These are phyloP conservation scores for Hyphantria cunea DNA, from an alignment of 1,140 invertebrate species.

Conservation along the genomic window DNA sequence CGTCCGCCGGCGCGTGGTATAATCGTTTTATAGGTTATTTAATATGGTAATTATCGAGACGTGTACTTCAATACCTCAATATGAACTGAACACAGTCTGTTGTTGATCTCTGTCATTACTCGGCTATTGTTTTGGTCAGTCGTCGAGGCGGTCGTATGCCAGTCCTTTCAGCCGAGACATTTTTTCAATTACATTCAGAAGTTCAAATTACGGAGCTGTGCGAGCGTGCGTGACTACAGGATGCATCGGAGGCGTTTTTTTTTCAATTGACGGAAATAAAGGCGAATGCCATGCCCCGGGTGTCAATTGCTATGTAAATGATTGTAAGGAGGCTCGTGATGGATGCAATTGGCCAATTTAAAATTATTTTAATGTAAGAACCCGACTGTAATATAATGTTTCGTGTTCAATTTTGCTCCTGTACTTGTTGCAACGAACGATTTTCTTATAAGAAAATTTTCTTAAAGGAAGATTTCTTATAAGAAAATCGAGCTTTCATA, in stretches of 20 bases:
- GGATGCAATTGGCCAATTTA: not conserved
- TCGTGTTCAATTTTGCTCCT: constrained; percentile 6
- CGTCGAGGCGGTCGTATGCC: not conserved
- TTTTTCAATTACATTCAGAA: constrained; percentile 20
- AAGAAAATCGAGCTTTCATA: too few relatives aligned
- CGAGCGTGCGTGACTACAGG: constrained; percentile 5
- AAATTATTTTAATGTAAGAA: constrained; percentile 51
- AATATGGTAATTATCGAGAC: constrained; percentile 46
- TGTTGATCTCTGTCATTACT: constrained; percentile 34
- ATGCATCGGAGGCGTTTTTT: constrained; percentile 3
- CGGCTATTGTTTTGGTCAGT: constrained; percentile 24
- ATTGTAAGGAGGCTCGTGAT: constrained; percentile 20
- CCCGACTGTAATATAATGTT: constrained; percentile 26
- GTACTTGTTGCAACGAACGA: too few relatives aligned
- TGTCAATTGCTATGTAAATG: constrained; percentile 43
- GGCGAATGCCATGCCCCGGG: constrained; percentile 30
- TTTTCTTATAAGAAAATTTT: too few relatives aligned
- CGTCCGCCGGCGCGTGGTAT: constrained; percentile 39
- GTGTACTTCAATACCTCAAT: constrained; percentile 32
- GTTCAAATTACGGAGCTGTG: constrained; percentile 14
- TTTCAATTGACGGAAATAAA: constrained; percentile 11
- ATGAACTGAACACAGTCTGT: constrained; percentile 17
- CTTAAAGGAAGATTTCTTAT: too few relatives aligned
- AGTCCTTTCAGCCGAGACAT: constrained; percentile 4
- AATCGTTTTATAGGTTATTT: constrained; percentile 60